Percentiles rank a stretch among this genome's conserved stretches.
Conservation (phyloP, 2,113 vertebrate genomes). For the Bufo gargarizans region DNA sequence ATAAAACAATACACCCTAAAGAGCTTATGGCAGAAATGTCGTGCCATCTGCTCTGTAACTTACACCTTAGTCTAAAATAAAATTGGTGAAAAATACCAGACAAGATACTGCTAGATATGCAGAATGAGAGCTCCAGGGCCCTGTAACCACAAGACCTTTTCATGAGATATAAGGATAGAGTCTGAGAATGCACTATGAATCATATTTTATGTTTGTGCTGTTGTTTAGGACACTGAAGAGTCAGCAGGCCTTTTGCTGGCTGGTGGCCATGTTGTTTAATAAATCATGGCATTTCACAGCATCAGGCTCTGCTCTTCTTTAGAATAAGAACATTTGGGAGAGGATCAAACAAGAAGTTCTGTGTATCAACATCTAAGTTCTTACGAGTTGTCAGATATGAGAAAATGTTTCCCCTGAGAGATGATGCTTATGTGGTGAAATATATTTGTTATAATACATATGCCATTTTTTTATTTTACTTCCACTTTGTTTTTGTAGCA, state of each 20-base stretch:
- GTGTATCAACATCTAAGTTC: slow-evolving; percentile 29
- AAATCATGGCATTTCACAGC: slow-evolving; percentile 42
- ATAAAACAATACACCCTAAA: slow-evolving; percentile 56
- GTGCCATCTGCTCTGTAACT: slow-evolving; percentile 53
- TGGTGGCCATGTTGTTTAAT: slow-evolving; percentile 46
- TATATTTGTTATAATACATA: background rate
- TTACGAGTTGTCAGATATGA: slow-evolving; percentile 4
- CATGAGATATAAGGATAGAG: slow-evolving; percentile 46
- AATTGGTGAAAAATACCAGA: slow-evolving; percentile 32
- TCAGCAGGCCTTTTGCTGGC: slow-evolving; percentile 51
- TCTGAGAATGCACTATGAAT: slow-evolving; percentile 42
- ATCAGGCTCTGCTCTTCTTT: slow-evolving; percentile 37
- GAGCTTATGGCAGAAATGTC: slow-evolving; percentile 20
- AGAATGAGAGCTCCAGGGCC: slow-evolving; percentile 37
- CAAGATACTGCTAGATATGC: slow-evolving; percentile 17
- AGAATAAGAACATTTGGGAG: slow-evolving; percentile 39
- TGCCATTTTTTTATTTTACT: background rate
- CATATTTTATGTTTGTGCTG: slow-evolving; percentile 55
- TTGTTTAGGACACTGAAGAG: slow-evolving; percentile 52
- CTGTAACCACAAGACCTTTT: slow-evolving; percentile 45
- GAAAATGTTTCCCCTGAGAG: background rate
- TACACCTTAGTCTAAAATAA: slow-evolving; percentile 51
- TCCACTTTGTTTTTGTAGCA: background rate
- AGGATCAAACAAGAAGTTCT: slow-evolving; percentile 4
- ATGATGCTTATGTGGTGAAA: background rate